phyloP scores from a whole-genome alignment of 2,113 vertebrate genomes.

The Rhynchomys soricoides region DNA sequence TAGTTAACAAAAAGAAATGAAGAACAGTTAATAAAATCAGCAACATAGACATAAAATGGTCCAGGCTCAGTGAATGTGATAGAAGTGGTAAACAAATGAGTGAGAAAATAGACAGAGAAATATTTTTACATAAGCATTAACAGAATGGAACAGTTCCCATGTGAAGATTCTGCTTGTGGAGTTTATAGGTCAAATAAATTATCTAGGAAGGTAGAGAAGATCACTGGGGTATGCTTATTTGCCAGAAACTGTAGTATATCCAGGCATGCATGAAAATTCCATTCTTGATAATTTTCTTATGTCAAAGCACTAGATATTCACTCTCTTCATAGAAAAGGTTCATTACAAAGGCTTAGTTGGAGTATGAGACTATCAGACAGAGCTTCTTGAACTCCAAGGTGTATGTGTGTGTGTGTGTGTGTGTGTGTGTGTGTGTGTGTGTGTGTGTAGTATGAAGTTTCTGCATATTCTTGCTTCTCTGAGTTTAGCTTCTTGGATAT shows the following conservation, averaged over 20 bases:
- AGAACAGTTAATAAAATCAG: background rate
- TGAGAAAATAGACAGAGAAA: background rate
- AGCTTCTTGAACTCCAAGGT: background rate
- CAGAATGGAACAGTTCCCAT: background rate
- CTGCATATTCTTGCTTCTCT: background rate
- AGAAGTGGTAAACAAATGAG: background rate
- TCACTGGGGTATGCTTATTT: background rate
- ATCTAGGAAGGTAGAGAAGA: background rate
- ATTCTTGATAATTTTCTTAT: background rate
- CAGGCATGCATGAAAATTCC: background rate
- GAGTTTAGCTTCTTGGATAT: background rate
- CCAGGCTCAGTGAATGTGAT: rapidly evolving
- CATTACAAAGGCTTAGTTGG: background rate
- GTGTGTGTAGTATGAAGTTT: background rate
- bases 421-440: background rate
- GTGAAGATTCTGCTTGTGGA: background rate
- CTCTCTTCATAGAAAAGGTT: background rate
- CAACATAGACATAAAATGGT: background rate
- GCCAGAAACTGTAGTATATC: background rate
- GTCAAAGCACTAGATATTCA: background rate
- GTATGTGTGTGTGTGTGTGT: background rate
- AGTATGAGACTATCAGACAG: background rate
- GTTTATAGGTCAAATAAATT: no score
- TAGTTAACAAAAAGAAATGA: background rate
- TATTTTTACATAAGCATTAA: background rate